phyloP scores from a whole-genome alignment of 2,888 invertebrate genomes.

The Thecophora atra region DNA sequence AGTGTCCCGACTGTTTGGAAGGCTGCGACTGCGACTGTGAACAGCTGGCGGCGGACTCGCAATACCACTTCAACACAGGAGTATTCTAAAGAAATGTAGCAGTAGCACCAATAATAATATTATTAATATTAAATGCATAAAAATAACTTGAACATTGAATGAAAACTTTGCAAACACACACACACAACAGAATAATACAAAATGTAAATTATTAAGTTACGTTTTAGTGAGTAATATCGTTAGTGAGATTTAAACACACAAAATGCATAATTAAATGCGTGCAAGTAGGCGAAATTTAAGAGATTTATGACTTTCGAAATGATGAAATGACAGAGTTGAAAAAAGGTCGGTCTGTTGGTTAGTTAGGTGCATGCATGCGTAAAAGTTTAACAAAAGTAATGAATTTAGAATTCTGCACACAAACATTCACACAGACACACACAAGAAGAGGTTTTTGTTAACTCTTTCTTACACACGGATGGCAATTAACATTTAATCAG shows the following conservation, averaged over 20 bases:
- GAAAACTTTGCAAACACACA: constrained; percentile 43
- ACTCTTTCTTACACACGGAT: constrained; percentile 1
- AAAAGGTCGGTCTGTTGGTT: not conserved
- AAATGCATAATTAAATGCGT: not conserved
- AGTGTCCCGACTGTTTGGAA: constrained; percentile 66
- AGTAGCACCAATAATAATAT: constrained; percentile 26
- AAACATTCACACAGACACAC: not conserved
- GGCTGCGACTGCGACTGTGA: constrained; percentile 66
- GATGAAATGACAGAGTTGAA: not conserved
- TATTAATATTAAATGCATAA: constrained; percentile 8
- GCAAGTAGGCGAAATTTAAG: not conserved
- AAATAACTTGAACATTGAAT: constrained; percentile 28
- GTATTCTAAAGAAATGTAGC: constrained; percentile 31
- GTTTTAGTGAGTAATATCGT: constrained; percentile 20
- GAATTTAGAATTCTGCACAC: constrained; percentile 1
- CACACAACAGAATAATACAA: constrained; percentile 27
- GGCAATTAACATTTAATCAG: not conserved
- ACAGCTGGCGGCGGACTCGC: constrained; percentile 54
- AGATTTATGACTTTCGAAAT: not conserved
- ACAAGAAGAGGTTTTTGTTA: not conserved
- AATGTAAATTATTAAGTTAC: constrained; percentile 16
- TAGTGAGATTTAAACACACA: constrained; percentile 39
- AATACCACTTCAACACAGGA: constrained; percentile 53
- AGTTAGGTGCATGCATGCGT: not conserved
- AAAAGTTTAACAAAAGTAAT: not conserved